A percentile compares a stretch with the other conserved stretches of the same genome.
Conservation (phyloP, 2,113 vertebrate species). For the Albula glossodonta region DNA sequence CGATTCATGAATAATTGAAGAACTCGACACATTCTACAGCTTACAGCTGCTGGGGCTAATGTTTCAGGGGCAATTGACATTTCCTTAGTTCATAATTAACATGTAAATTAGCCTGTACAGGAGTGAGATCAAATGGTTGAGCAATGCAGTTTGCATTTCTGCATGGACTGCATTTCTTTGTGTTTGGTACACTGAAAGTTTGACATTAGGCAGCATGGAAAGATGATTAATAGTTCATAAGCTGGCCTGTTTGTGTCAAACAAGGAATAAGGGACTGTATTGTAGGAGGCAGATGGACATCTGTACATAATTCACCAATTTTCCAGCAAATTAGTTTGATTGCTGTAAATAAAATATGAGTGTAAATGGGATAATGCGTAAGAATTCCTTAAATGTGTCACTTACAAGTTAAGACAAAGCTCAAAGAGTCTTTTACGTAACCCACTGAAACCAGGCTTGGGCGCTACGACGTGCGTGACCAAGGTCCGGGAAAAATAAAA, state of each 20-base stretch:
- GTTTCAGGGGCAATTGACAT: neutral
- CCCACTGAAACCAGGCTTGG: neutral
- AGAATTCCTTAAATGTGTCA: neutral
- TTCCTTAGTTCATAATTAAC: neutral
- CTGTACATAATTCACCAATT: neutral
- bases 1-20: neutral
- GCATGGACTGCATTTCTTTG: neutral
- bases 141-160: neutral
- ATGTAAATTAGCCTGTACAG: constrained; percentile 8
- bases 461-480: constrained; percentile 34
- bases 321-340: too few species aligned
- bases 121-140: neutral
- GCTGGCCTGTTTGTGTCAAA: neutral
- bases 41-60: neutral
- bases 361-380: too few species aligned
- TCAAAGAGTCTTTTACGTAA: neutral
- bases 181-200: neutral
- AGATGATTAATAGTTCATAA: neutral
- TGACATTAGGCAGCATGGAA: neutral
- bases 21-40: neutral
- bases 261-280: neutral
- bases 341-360: too few species aligned
- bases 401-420: neutral
- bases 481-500: neutral
- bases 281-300: neutral